Evolutionary conservation across 1,140 invertebrate genomes (phyloP).

Genomic region (Protaetia brevitarsis): DNA sequence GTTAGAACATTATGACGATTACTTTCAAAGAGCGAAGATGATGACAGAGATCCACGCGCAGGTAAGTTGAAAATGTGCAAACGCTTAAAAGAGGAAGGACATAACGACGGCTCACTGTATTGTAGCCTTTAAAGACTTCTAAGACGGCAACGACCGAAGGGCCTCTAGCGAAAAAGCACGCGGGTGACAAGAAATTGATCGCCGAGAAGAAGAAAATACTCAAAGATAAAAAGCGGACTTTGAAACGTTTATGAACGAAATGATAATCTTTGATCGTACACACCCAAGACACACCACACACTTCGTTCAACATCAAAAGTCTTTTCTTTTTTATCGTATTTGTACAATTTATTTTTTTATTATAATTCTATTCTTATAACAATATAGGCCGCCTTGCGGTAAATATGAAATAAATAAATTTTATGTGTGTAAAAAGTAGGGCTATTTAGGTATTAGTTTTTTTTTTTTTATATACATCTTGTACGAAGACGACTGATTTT

Average conservation of each 20-base stretch:
- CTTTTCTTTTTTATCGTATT: too few species aligned
- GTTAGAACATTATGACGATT: conserved; percentile 88
- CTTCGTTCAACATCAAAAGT: too few species aligned
- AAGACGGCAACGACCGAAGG: conserved; percentile 58
- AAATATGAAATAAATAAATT: neutral
- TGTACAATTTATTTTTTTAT: too few species aligned
- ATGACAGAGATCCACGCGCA: conserved; percentile 93
- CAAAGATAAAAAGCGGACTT: conserved; percentile 82
- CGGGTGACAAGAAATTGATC: conserved; percentile 65
- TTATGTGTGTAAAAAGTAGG: neutral
- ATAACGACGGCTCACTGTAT: conserved; percentile 27
- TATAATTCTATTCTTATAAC: too few species aligned
- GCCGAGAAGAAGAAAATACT: conserved; percentile 74
- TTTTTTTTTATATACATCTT: conserved; percentile 10
- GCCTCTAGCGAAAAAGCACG: conserved; percentile 79
- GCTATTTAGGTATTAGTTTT: neutral
- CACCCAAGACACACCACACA: too few species aligned
- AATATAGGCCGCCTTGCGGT: too few species aligned
- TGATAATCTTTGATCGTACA: conserved; percentile 27
- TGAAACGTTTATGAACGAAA: conserved; percentile 88
- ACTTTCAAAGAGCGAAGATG: conserved; percentile 85
- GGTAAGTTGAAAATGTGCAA: too few species aligned
- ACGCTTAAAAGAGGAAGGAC: neutral
- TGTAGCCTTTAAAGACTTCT: conserved; percentile 49
- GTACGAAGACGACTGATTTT: too few species aligned